A percentile compares a stretch with the other conserved stretches of the same genome.
phyloP scores from a whole-genome alignment of 1,140 invertebrate species.

The Arion vulgaris region DNA sequence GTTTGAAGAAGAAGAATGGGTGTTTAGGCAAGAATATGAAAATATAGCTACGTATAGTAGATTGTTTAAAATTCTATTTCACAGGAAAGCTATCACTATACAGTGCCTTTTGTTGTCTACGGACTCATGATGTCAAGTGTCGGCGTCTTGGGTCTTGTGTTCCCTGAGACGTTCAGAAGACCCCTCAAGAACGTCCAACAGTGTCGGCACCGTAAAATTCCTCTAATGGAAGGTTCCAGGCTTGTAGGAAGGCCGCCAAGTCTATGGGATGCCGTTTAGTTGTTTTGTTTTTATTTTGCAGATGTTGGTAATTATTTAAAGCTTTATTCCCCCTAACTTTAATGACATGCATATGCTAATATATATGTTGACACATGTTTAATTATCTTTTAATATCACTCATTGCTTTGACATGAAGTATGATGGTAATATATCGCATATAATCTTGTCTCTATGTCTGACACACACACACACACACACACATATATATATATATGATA shows the following conservation, averaged over 20 bases:
- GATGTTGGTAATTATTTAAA: too few relatives aligned
- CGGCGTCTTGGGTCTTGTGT: slow-evolving; percentile 48
- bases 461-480: too few relatives aligned
- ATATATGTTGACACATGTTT: not conserved
- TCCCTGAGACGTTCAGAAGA: slow-evolving; percentile 52
- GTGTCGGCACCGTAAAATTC: slow-evolving; percentile 58
- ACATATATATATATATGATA: too few relatives aligned
- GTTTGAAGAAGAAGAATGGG: too few relatives aligned
- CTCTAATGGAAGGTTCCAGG: slow-evolving; percentile 47
- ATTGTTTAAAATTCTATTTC: too few relatives aligned
- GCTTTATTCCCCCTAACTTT: not conserved
- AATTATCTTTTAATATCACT: too few relatives aligned
- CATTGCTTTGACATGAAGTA: too few relatives aligned
- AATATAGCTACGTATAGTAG: too few relatives aligned
- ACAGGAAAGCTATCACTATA: slow-evolving; percentile 34
- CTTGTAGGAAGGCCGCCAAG: slow-evolving; percentile 37
- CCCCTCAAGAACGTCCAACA: slow-evolving; percentile 57
- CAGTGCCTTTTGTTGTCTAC: slow-evolving; percentile 39
- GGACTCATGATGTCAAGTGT: slow-evolving; percentile 52
- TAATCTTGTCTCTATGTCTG: too few relatives aligned
- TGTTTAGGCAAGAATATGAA: too few relatives aligned
- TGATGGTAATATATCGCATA: too few relatives aligned
- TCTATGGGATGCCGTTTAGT: slow-evolving; percentile 26
- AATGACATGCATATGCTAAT: not conserved
- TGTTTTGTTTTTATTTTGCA: too few relatives aligned